Percentiles rank a stretch among this genome's conserved stretches.
Conservation (phyloP, 2,797 vertebrate genomes). For the Nannoperca obscura region DNA sequence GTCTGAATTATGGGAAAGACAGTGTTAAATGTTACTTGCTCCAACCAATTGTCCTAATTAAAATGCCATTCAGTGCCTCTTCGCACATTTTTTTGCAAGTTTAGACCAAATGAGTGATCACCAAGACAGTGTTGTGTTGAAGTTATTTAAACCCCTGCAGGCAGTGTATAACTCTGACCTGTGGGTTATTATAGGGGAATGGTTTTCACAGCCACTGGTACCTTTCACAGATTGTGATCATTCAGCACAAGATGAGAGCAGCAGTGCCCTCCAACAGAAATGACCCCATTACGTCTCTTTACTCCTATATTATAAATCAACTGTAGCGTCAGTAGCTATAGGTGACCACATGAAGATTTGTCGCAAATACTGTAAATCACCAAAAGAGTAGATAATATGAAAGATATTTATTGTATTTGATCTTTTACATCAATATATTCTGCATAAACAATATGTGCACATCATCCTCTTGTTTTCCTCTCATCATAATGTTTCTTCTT, state of each 20-base stretch:
- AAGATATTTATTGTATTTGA: not conserved
- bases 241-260: constrained; percentile 12
- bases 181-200: constrained; percentile 19
- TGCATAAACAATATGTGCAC: not conserved
- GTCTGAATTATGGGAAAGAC: not conserved
- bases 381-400: not conserved
- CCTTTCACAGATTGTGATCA: constrained; percentile 37
- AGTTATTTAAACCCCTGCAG: not conserved
- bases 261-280: constrained; percentile 32
- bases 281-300: constrained; percentile 39
- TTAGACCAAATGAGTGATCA: not conserved
- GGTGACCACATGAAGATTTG: not conserved
- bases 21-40: not conserved
- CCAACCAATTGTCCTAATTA: not conserved
- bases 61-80: not conserved
- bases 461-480: constrained; percentile 15
- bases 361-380: not conserved
- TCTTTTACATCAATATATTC: not conserved
- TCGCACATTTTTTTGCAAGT: not conserved
- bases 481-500: not conserved
- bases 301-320: constrained; percentile 29
- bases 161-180: constrained; percentile 51
- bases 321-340: not conserved
- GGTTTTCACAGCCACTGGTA: constrained; percentile 28
- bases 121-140: not conserved